Evolutionary conservation across 2,888 invertebrate genomes (phyloP).

Genomic region (Drosophila anceps): DNA sequence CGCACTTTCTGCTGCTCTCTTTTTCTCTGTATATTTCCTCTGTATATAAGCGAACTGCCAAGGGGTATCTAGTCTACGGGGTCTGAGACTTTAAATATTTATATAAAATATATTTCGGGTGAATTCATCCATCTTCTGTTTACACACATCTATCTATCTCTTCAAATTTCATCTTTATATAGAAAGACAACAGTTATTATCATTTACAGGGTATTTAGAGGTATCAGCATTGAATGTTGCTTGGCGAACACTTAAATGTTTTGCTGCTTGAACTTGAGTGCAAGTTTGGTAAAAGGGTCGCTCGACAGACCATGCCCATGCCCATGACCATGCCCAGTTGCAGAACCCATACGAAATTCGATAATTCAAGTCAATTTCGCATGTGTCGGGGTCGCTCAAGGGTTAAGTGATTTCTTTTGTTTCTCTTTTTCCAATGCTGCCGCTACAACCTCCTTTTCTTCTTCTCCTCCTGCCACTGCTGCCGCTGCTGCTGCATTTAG

Average conservation of each 20-base stretch:
- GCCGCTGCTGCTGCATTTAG: slow-evolving; percentile 44
- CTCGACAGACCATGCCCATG: slow-evolving; percentile 44
- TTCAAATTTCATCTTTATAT: not conserved
- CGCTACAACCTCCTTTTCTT: slow-evolving; percentile 10
- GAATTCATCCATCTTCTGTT: too few relatives aligned
- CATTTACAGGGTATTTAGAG: slow-evolving; percentile 11
- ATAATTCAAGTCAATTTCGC: slow-evolving; percentile 77
- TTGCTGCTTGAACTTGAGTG: slow-evolving; percentile 67
- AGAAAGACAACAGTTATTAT: too few relatives aligned
- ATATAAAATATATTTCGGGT: not conserved
- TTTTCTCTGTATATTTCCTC: slow-evolving; percentile 23
- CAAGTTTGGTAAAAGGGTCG: slow-evolving; percentile 76
- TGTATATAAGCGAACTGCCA: not conserved
- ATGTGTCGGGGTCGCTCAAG: slow-evolving; percentile 76
- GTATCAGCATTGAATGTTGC: not conserved
- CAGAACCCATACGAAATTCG: slow-evolving; percentile 64
- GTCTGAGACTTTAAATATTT: not conserved
- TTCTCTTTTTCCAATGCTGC: slow-evolving; percentile 36
- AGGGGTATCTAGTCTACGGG: not conserved
- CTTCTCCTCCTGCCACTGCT: slow-evolving; percentile 5
- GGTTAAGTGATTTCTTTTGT: slow-evolving; percentile 77
- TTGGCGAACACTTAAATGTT: slow-evolving; percentile 10
- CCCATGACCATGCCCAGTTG: slow-evolving; percentile 29
- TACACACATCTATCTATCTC: too few relatives aligned
- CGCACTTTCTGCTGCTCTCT: slow-evolving; percentile 23